Evolutionary conservation across 2,113 vertebrate genomes (phyloP), one percentile per base, ranked within the genome.

Genomic region (Ceyx melanurus): DNA sequence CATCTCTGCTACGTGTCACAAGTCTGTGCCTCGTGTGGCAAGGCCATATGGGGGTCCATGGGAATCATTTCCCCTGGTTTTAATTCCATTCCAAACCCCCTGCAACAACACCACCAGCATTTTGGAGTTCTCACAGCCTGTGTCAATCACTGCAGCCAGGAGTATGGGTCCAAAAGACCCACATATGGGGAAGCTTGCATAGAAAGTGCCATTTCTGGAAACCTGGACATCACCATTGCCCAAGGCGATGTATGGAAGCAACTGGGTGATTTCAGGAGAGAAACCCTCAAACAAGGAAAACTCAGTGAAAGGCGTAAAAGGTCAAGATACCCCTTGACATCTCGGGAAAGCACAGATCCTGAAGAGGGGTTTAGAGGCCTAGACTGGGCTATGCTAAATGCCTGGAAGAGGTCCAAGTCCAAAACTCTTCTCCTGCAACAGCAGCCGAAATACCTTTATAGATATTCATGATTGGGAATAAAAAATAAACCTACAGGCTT

Each of bases 11-110:
- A 0, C 1, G 8, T 1, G 0, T 29, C 54, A 35, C 50, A 50
- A 37, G 80, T 72, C 19, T 6, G 0, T 0, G 6, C 6, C 53
- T 67, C 0, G 0, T 4, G 1, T 21, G 43, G 28, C 8, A 43
- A 54, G 48, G 46, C 29, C 9, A 1, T 4, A 6, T 0, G 12
- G 43, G 50, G 37, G 37, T 1, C 46, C 72, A 23, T 0, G 10
- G 51, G 28, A 68, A 33, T 5, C 1, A 1, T 13, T 9, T 66
- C 14, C 16, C 42, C 18, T 2, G 42, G 29, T 11, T 88, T 54
- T 31, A 31, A 13, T 31, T 62, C 81, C 61, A 62, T 0, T 31
- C 37, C 60, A 29, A 81, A 15, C 3, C 15, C 46, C 43, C 10
- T 14, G 56, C 57, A 57, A 4, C 7, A 26, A 23, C 18, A 65